Evolutionary conservation across 2,888 invertebrate species (phyloP).

Genomic region (Temnothorax ravouxi): DNA sequence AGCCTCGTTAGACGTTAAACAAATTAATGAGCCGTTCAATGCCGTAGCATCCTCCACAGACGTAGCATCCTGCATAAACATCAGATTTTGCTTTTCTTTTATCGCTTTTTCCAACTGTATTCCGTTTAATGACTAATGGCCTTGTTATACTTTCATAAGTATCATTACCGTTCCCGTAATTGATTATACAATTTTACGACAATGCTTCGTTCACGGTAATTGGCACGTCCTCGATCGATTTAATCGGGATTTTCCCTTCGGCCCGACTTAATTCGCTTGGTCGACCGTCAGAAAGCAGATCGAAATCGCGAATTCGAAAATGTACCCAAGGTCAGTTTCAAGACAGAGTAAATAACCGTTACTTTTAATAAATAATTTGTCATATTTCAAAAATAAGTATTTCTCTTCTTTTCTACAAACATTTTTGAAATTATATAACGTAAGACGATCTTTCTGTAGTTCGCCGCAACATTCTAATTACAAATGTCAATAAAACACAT

Average conservation of each 20-base stretch:
- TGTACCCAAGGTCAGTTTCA: conserved; percentile 59
- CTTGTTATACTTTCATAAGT: conserved; percentile 75
- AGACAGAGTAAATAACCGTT: background rate
- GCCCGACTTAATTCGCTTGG: conserved; percentile 45
- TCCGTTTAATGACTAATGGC: conserved; percentile 57
- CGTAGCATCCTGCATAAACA: conserved; percentile 17
- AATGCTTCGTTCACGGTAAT: conserved; percentile 63
- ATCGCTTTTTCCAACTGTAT: conserved; percentile 24
- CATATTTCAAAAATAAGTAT: background rate
- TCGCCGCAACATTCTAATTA: background rate
- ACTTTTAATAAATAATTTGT: background rate
- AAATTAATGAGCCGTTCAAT: conserved; percentile 33
- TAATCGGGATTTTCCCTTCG: conserved; percentile 51
- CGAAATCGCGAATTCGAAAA: conserved; percentile 62
- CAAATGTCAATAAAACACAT: background rate
- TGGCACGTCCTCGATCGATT: conserved; percentile 61
- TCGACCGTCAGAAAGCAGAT: conserved; percentile 63
- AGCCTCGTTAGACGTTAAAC: conserved; percentile 23
- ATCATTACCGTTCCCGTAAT: conserved; percentile 61
- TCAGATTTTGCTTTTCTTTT: conserved; percentile 28
- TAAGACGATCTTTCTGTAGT: background rate
- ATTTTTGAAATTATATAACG: background rate
- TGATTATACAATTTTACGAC: conserved; percentile 72
- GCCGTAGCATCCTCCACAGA: conserved; percentile 17
- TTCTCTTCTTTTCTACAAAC: background rate